A percentile compares a stretch with the other conserved stretches of the same genome.
Evolutionary conservation across 1,140 invertebrate species (phyloP).

Genomic region (Venturia canescens): DNA sequence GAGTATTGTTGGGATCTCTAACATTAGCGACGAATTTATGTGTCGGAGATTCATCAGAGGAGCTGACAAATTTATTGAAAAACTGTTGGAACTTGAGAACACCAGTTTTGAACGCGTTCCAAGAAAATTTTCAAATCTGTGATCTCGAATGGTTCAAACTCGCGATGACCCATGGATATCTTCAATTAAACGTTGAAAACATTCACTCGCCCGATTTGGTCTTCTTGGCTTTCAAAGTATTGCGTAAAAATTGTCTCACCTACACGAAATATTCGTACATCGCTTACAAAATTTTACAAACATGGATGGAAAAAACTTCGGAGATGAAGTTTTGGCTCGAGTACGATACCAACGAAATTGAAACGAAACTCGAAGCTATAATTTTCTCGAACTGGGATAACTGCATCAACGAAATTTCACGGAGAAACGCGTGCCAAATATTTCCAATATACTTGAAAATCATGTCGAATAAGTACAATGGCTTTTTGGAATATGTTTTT

Average conservation of each 20-base stretch:
- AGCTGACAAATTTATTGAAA: constrained; percentile 49
- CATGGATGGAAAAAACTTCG: constrained; percentile 62
- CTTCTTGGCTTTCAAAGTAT: constrained; percentile 56
- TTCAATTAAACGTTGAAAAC: constrained; percentile 59
- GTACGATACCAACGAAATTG: constrained; percentile 48
- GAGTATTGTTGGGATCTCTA: constrained; percentile 58
- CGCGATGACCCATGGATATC: constrained; percentile 62
- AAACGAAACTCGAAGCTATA: constrained; percentile 63
- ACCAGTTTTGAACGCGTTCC: constrained; percentile 29
- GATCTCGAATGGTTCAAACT: constrained; percentile 65
- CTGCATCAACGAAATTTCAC: constrained; percentile 63
- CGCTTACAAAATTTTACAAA: constrained; percentile 65
- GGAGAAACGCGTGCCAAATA: constrained; percentile 54
- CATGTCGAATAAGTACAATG: constrained; percentile 65
- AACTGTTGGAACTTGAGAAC: constrained; percentile 49
- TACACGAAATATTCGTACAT: constrained; percentile 69
- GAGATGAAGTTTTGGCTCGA: constrained; percentile 61
- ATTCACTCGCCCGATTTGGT: constrained; percentile 52
- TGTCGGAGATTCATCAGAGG: constrained; percentile 20
- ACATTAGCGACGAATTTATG: constrained; percentile 58
- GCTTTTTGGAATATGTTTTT: constrained; percentile 60
- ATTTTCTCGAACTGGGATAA: constrained; percentile 71
- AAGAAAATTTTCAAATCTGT: constrained; percentile 48
- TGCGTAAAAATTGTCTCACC: constrained; percentile 61
- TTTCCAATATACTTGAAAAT: constrained; percentile 64